These are phyloP conservation scores for Daktulosphaira vitifoliae DNA, from an alignment of 1,140 invertebrate genomes.

Conservation along the genomic window DNA sequence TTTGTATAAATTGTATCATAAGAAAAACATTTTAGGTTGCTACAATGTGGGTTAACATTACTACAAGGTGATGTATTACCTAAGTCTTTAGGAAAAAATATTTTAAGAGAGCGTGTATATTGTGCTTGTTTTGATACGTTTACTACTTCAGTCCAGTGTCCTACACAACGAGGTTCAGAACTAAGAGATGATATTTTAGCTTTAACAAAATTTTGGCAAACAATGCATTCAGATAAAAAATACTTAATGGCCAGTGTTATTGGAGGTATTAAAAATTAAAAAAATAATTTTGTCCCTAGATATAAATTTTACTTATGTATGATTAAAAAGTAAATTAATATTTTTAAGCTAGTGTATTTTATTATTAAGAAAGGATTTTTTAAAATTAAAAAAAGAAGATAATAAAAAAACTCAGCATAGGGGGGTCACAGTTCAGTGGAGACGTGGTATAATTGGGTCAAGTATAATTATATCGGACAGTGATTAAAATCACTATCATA, in stretches of 20 bases:
- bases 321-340: no score
- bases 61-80: constrained; percentile 88
- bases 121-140: constrained; percentile 93
- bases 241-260: constrained; percentile 75
- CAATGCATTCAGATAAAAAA: constrained; percentile 93
- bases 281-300: no score
- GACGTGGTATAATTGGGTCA: no score
- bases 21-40: constrained; percentile 55
- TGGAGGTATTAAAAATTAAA: constrained; percentile 45
- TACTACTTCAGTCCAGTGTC: constrained; percentile 72
- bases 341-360: no score
- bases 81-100: constrained; percentile 78
- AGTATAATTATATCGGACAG: no score
- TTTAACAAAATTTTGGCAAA: constrained; percentile 91
- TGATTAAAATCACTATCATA: no score
- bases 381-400: no score
- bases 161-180: constrained; percentile 65
- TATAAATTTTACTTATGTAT: no score
- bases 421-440: no score
- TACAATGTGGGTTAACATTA: constrained; percentile 83
- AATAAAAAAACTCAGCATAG: no score
- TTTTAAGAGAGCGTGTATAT: constrained; percentile 89
- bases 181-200: constrained; percentile 82
- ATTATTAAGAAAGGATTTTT: no score
- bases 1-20: neutral